A percentile compares a stretch with the other conserved stretches of the same genome.
These are phyloP conservation scores for Lasius platythorax DNA, from an alignment of 2,888 invertebrate genomes.

Conservation along the genomic window DNA sequence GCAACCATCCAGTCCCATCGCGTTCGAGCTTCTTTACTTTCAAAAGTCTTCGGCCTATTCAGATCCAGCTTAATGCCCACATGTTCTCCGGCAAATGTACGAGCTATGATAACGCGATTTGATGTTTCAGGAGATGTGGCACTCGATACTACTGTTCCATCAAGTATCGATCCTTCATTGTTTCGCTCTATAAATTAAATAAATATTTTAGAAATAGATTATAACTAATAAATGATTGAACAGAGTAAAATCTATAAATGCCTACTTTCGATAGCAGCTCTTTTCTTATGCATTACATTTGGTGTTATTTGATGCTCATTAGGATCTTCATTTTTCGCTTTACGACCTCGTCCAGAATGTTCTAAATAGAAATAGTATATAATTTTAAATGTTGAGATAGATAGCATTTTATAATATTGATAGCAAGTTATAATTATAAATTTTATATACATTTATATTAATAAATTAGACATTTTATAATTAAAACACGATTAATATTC, in stretches of 20 bases:
- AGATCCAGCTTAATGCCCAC: constrained; percentile 90
- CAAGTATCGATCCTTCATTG: constrained; percentile 68
- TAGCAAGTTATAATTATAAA: not conserved
- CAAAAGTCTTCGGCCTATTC: constrained; percentile 88
- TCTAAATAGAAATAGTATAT: constrained; percentile 72
- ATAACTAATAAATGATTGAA: constrained; percentile 37
- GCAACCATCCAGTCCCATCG: constrained; percentile 90
- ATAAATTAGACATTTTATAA: not conserved
- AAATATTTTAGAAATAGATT: constrained; percentile 25
- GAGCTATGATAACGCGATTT: constrained; percentile 88
- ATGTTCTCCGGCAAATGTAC: constrained; percentile 89
- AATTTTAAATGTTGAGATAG: not conserved
- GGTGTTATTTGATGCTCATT: constrained; percentile 79
- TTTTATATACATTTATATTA: too few species aligned
- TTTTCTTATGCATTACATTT: constrained; percentile 76
- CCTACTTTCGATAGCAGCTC: constrained; percentile 81
- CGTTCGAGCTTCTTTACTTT: constrained; percentile 88
- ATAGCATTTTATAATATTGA: not conserved
- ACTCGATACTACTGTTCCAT: constrained; percentile 72
- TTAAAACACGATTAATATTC: not conserved
- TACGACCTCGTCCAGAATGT: constrained; percentile 79
- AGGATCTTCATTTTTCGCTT: constrained; percentile 81
- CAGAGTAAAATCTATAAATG: constrained; percentile 36
- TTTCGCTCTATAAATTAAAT: constrained; percentile 75
- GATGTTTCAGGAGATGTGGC: constrained; percentile 71